Evolutionary conservation across 2,888 invertebrate genomes (phyloP).

Genomic region (Ophion costatus): DNA sequence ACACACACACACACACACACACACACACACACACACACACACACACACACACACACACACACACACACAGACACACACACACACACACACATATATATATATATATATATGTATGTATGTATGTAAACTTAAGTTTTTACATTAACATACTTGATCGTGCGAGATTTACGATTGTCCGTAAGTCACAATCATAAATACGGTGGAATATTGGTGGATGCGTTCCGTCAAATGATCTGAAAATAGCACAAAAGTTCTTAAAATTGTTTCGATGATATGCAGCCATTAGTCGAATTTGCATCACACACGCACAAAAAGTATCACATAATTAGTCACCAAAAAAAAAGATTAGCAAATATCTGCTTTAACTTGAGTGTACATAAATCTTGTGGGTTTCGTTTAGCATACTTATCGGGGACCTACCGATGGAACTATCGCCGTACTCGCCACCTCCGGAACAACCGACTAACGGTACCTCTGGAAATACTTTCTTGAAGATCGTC

Average conservation of each 20-base stretch:
- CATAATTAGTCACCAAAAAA: background rate
- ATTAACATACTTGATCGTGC: background rate
- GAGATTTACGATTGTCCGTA: constrained; percentile 70
- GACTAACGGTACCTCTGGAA: constrained; percentile 77
- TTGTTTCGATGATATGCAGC: background rate
- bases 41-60: no score
- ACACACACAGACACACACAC: no score
- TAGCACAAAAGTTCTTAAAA: constrained; percentile 12
- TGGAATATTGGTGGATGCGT: constrained; percentile 69
- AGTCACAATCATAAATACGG: constrained; percentile 78
- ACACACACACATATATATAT: no score
- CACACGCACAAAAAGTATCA: no score
- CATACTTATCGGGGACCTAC: constrained; percentile 58
- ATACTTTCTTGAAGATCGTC: constrained; percentile 76
- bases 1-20: no score
- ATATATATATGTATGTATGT: background rate
- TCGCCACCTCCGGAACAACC: constrained; percentile 80
- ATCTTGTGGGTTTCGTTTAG: background rate
- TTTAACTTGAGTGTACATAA: background rate
- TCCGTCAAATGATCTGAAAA: constrained; percentile 21
- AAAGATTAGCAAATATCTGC: background rate
- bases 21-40: no score
- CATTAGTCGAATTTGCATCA: background rate
- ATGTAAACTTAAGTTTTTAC: background rate
- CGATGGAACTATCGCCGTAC: constrained; percentile 72